Evolutionary conservation across 1,140 invertebrate species (phyloP).

Genomic region (Caenorhabditis elegans): WBcel235 BX284603.4:7063501-7064000

Average conservation of each 20-base stretch:
- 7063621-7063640: background rate
- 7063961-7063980: background rate
- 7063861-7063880: background rate
- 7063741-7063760: background rate
- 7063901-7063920: background rate
- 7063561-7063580: too few species aligned
- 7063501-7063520: too few species aligned
- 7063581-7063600: too few species aligned
- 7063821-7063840: background rate
- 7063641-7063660: background rate
- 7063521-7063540: too few species aligned
- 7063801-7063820: background rate
- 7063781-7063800: conserved; percentile 15
- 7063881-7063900: background rate
- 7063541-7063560: too few species aligned
- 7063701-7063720: background rate
- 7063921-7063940: background rate
- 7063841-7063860: background rate
- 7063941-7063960: background rate
- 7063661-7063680: background rate
- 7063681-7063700: background rate
- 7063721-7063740: background rate
- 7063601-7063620: too few species aligned
- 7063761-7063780: background rate
- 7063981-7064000: background rate